phyloP scores from a whole-genome alignment of 2,888 invertebrate species.

The Dioctria rufipes region DNA sequence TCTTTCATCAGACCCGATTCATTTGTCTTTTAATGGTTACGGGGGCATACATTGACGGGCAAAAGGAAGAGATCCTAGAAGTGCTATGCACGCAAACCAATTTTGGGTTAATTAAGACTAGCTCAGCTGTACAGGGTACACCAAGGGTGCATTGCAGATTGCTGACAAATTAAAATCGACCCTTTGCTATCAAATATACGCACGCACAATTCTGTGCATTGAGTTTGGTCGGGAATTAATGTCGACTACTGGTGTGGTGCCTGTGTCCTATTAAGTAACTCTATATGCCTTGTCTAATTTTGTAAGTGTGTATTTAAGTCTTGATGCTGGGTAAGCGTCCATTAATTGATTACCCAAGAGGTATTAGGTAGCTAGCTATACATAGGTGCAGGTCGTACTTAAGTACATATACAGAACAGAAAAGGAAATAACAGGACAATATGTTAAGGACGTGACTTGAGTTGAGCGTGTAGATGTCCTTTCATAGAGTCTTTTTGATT shows the following conservation, averaged over 20 bases:
- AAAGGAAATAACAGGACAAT: too few species aligned
- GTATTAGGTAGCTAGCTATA: too few species aligned
- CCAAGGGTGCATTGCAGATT: constrained; percentile 10
- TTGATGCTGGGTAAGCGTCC: too few species aligned
- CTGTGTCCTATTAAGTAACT: too few species aligned
- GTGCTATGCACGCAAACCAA: background rate
- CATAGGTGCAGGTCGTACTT: too few species aligned
- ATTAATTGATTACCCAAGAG: too few species aligned
- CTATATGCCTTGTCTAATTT: too few species aligned
- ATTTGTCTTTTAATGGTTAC: background rate
- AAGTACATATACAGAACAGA: too few species aligned
- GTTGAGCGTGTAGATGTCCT: too few species aligned
- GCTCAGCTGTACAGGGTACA: background rate
- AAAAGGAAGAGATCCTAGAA: background rate
- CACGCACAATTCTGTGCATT: constrained; percentile 2
- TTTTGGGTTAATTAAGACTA: background rate
- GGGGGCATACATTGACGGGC: background rate
- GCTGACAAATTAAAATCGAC: constrained; percentile 4
- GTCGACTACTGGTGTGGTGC: background rate
- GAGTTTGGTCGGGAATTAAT: constrained; percentile 13
- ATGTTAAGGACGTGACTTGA: too few species aligned
- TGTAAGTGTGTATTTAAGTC: too few species aligned
- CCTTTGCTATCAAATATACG: background rate
- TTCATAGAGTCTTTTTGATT: too few species aligned
- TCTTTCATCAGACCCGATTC: constrained; percentile 2